Evolutionary conservation across 2,888 invertebrate species (phyloP), one percentile per base, ranked within the genome.

Genomic region (Caenorhabditis sp.): DNA sequence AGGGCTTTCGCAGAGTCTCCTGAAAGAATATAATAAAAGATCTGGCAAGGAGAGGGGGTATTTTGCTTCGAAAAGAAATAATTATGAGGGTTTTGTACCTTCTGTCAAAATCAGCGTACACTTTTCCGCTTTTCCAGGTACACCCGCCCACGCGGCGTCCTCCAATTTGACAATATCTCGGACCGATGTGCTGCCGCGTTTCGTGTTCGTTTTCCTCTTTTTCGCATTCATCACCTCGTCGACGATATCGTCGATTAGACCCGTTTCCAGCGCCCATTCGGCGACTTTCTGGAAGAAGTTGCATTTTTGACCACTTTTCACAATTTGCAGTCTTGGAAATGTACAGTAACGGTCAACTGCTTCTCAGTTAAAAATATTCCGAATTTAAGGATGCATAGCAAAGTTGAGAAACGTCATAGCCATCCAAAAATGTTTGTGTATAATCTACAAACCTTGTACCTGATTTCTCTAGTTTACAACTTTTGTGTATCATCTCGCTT

Each of bases 1-100:
- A 97, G 92, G 0, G 96, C 93, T 90, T 99, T 99, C 89, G 98
- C 98, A 89, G 98, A 99, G 91, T 99, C 98, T 93, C 99, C 99
- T 79, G 56, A 13, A 76, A 68, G 22, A 7, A 43, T 24, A 43
- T 6, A 20, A n/a, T n/a, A n/a, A n/a, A n/a, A n/a, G n/a, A n/a
- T n/a, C n/a, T n/a, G n/a, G n/a, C n/a, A n/a, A n/a, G n/a, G n/a
- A n/a, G n/a, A n/a, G n/a, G n/a, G n/a, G n/a, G n/a, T n/a, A n/a
- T n/a, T n/a, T n/a, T n/a, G 11, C 4, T 39, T 39, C 13, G 39
- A 15, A 39, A n/a, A n/a, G 11, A 46, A 46, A 20, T 2, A 8
- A 27, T 15, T n/a, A 48, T n/a, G 3, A 26, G n/a, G n/a, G 20
- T 30, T 30, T 30, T 7, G n/a, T 43, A 79, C 80, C 83, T 92